Percentiles rank a stretch among this genome's conserved stretches.
Evolutionary conservation across 2,888 invertebrate species (phyloP).

Genomic region (Spodoptera picta): DNA sequence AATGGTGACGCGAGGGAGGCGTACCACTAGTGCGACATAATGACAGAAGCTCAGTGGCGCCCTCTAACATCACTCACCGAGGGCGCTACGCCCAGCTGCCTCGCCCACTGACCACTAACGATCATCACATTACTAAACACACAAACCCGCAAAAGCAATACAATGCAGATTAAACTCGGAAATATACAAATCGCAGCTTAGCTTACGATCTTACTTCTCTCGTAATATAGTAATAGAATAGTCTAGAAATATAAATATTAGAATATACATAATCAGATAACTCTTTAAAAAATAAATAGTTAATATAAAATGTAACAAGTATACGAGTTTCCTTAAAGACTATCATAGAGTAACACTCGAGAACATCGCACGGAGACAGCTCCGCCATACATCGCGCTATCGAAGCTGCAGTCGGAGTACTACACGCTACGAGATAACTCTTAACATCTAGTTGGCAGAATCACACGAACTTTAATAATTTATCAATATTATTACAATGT

Average conservation of each 20-base stretch:
- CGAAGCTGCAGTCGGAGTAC: constrained; percentile 75
- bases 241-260: constrained; percentile 48
- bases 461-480: constrained; percentile 60
- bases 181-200: constrained; percentile 29
- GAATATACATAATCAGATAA: constrained; percentile 48
- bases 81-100: too few species aligned
- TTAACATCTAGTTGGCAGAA: constrained; percentile 70
- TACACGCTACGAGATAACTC: constrained; percentile 65
- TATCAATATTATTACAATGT: constrained; percentile 43
- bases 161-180: constrained; percentile 17
- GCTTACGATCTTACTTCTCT: constrained; percentile 49
- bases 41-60: constrained; percentile 5
- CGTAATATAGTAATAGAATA: constrained; percentile 53
- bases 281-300: constrained; percentile 49
- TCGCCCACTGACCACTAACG: constrained; percentile 3
- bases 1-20: too few species aligned
- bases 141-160: constrained; percentile 22
- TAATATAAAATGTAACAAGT: constrained; percentile 56
- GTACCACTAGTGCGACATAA: background rate
- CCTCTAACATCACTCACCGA: too few species aligned
- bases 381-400: constrained; percentile 43
- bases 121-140: constrained; percentile 3
- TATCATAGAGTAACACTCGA: constrained; percentile 41
- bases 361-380: constrained; percentile 28
- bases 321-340: constrained; percentile 56